Conservation (phyloP, 2,888 invertebrate species). For the Flabesymbios commensalis region DNA sequence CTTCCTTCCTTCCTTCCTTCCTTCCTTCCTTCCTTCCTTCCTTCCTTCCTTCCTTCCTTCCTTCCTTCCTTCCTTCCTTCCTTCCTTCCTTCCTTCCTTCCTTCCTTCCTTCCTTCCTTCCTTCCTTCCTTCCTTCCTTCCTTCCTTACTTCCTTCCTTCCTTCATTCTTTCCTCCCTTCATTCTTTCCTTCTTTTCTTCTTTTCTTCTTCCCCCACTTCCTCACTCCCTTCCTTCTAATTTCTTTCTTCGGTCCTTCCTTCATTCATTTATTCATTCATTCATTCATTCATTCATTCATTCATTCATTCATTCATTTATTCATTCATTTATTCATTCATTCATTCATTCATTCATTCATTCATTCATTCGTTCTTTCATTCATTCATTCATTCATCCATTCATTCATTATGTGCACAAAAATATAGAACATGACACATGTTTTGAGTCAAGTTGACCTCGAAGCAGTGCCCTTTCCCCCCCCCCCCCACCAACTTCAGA, state of each 20-base stretch:
- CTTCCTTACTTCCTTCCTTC: slow-evolving; percentile 14
- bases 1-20: slow-evolving; percentile 4
- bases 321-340: no score
- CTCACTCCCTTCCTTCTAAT: not conserved
- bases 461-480: no score
- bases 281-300: slow-evolving; percentile 2
- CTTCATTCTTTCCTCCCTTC: slow-evolving; percentile 10
- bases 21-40: slow-evolving; percentile 12
- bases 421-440: no score
- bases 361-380: no score
- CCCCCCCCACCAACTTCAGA: no score
- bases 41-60: slow-evolving; percentile 13
- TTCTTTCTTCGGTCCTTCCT: not conserved
- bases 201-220: not conserved
- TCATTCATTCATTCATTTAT: no score
- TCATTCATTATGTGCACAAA: no score
- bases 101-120: slow-evolving; percentile 14
- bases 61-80: slow-evolving; percentile 14
- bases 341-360: no score
- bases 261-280: no score
- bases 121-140: slow-evolving; percentile 15
- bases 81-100: slow-evolving; percentile 14
- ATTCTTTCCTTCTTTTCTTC: slow-evolving; percentile 5
- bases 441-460: no score
- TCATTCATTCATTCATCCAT: no score